Evolutionary conservation across 2,113 vertebrate genomes (phyloP).

Genomic region (Phrynosoma platyrhinos): DNA sequence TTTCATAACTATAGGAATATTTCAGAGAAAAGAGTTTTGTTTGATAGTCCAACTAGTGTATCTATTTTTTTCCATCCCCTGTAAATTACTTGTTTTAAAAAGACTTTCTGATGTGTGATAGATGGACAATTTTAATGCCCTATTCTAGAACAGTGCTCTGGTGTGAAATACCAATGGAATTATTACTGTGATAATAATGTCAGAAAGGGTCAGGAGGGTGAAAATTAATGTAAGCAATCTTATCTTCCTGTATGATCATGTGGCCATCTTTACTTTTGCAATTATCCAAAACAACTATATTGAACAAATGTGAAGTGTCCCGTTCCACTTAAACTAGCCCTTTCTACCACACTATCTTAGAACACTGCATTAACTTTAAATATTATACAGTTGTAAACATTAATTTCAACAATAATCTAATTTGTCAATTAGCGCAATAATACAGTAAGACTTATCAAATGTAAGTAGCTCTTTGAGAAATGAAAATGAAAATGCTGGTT

Average conservation of each 20-base stretch:
- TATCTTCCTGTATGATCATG: background rate
- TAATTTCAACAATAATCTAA: background rate
- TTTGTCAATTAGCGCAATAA: background rate
- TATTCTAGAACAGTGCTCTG: background rate
- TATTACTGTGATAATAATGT: background rate
- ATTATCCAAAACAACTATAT: background rate
- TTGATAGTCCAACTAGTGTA: background rate
- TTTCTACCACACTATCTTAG: too few species aligned
- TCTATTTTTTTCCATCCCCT: background rate
- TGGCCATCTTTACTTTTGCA: background rate
- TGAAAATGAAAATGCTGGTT: background rate
- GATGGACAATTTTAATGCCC: background rate
- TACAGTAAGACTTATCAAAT: background rate
- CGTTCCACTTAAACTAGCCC: background rate
- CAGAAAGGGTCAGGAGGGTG: background rate
- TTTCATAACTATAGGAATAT: background rate
- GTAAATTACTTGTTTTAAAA: background rate
- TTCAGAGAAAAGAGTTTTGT: constrained; percentile 24
- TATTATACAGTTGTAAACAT: background rate
- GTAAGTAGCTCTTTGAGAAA: background rate
- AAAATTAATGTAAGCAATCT: background rate
- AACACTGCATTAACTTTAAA: background rate
- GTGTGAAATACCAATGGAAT: background rate
- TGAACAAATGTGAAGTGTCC: background rate
- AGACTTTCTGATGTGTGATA: background rate